These are phyloP conservation scores for Willisornis vidua DNA, from an alignment of 2,113 vertebrate species.

Conservation along the genomic window DNA sequence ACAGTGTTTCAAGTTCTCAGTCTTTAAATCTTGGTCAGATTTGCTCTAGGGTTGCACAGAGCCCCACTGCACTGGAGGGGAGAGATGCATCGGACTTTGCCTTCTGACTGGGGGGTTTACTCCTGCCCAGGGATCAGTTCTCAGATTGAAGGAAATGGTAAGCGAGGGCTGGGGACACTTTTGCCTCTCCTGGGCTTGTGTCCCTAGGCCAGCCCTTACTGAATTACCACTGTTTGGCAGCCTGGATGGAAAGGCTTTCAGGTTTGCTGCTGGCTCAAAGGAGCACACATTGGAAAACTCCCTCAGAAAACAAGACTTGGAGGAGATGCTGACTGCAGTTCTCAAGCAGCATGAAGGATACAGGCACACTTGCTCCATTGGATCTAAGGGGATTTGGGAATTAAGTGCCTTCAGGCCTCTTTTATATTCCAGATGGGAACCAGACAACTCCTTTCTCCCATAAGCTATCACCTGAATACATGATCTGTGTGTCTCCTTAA, in stretches of 20 bases:
- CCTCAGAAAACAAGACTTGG: not conserved
- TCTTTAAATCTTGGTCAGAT: not conserved
- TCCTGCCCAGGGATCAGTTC: not conserved
- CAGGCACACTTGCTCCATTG: accelerated
- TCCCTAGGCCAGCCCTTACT: not conserved
- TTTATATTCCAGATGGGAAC: not conserved
- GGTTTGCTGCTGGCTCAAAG: not conserved
- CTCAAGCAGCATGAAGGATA: not conserved
- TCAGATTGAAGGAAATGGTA: not conserved
- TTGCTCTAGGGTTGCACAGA: not conserved
- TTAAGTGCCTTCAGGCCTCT: not conserved
- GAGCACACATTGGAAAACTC: not conserved
- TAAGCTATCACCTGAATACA: not conserved
- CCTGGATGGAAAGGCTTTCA: not conserved
- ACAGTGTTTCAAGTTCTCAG: not conserved
- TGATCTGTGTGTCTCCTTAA: not conserved
- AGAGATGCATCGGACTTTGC: not conserved
- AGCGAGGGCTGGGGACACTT: not conserved
- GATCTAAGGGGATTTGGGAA: not conserved
- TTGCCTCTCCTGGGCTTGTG: not conserved
- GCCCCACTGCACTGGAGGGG: accelerated
- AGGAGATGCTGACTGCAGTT: not conserved
- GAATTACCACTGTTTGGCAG: not conserved
- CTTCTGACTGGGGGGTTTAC: not conserved
- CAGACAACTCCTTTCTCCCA: not conserved